phyloP scores from a whole-genome alignment of 1,140 invertebrate species.

The Saxidomus purpurata region DNA sequence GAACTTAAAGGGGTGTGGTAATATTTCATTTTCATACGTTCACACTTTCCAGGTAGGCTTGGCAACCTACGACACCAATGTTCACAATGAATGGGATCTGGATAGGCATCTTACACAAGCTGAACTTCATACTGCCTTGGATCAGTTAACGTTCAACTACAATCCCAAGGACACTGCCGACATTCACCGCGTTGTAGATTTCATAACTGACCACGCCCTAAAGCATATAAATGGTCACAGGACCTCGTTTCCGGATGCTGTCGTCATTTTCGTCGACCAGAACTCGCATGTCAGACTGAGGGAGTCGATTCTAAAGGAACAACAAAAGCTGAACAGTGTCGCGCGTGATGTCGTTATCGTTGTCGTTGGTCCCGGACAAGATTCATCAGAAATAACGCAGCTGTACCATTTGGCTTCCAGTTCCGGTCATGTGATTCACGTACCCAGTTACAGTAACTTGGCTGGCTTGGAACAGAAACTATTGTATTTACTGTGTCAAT shows the following conservation, averaged over 20 bases:
- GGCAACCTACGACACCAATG: background rate
- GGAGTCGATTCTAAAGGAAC: background rate
- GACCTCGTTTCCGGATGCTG: background rate
- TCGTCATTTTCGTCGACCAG: conserved; percentile 1
- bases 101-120: background rate
- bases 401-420: background rate
- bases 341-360: background rate
- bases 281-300: background rate
- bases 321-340: background rate
- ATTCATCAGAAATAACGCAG: conserved; percentile 14
- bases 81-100: conserved; percentile 23
- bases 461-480: background rate
- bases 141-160: background rate
- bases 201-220: background rate
- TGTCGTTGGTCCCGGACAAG: background rate
- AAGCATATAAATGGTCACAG: background rate
- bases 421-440: conserved; percentile 27
- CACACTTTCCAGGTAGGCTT: background rate
- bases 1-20: too few relatives aligned
- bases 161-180: background rate
- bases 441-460: conserved; percentile 1
- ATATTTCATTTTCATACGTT: too few relatives aligned
- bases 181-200: conserved; percentile 25
- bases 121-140: background rate
- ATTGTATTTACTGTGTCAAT: conserved; percentile 1